Conservation (phyloP, 2,888 invertebrate species). For the Listrodromus nycthemerus region DNA sequence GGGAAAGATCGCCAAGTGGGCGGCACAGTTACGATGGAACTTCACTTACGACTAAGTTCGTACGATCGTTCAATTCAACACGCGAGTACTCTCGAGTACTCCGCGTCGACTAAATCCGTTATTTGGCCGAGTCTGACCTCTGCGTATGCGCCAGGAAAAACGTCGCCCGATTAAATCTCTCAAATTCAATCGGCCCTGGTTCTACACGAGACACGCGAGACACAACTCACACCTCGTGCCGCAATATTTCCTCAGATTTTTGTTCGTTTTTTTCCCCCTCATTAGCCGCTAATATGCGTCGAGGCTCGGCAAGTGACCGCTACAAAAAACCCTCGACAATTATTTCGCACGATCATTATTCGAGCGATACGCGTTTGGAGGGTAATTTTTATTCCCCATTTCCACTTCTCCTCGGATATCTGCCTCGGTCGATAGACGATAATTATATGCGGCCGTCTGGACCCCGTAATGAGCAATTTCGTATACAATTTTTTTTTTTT, state of each 20-base stretch:
- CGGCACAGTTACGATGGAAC: too few species aligned
- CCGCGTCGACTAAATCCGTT: not conserved
- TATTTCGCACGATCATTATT: not conserved
- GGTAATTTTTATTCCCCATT: not conserved
- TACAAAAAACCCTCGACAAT: not conserved
- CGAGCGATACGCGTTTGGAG: not conserved
- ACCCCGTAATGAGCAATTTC: not conserved
- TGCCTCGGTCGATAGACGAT: not conserved
- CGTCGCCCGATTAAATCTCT: not conserved
- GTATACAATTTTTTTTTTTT: not conserved
- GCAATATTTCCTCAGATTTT: not conserved
- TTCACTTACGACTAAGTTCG: too few species aligned
- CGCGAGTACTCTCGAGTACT: slow-evolving; percentile 14
- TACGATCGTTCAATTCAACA: not conserved
- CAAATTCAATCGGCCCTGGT: not conserved
- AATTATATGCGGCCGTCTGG: not conserved
- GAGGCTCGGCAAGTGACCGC: not conserved
- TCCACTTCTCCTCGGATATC: not conserved
- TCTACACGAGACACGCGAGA: not conserved
- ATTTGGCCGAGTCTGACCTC: not conserved
- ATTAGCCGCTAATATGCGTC: not conserved
- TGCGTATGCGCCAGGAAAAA: slow-evolving; percentile 6
- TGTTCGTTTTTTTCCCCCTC: not conserved
- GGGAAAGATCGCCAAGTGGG: too few species aligned
- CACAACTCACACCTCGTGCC: not conserved